phyloP scores from a whole-genome alignment of 2,888 invertebrate genomes.

The Tetanocera ferruginea region DNA sequence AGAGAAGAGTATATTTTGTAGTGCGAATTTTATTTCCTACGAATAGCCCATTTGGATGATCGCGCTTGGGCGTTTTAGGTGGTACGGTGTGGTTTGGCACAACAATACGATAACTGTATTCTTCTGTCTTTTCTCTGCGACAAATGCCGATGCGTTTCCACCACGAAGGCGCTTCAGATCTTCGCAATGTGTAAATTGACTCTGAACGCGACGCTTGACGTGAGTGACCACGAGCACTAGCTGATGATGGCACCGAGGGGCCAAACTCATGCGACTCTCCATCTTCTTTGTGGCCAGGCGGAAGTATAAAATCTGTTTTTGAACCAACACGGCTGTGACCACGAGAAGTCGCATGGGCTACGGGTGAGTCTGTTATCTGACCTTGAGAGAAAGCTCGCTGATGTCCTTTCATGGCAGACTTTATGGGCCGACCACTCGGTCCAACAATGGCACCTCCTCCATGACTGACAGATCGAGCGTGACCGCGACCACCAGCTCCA shows the following conservation, averaged over 20 bases:
- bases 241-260: slow-evolving; percentile 69
- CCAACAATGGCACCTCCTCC: slow-evolving; percentile 76
- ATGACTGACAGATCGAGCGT: slow-evolving; percentile 88
- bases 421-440: slow-evolving; percentile 77
- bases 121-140: slow-evolving; percentile 76
- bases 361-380: slow-evolving; percentile 78
- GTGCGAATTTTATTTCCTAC: slow-evolving; percentile 90
- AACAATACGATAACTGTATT: slow-evolving; percentile 76
- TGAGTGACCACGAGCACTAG: slow-evolving; percentile 77
- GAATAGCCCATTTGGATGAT: slow-evolving; percentile 87
- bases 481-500: slow-evolving; percentile 71
- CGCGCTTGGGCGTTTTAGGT: slow-evolving; percentile 82
- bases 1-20: slow-evolving; percentile 93
- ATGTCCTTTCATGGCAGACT: slow-evolving; percentile 81
- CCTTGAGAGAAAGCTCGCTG: slow-evolving; percentile 90
- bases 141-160: slow-evolving; percentile 79
- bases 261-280: slow-evolving; percentile 76
- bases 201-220: slow-evolving; percentile 91
- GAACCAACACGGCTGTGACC: slow-evolving; percentile 87
- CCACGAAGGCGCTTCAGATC: slow-evolving; percentile 79
- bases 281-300: slow-evolving; percentile 85
- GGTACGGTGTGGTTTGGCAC: slow-evolving; percentile 90
- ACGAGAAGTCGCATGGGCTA: slow-evolving; percentile 63
- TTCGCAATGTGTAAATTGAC: slow-evolving; percentile 88
- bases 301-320: slow-evolving; percentile 90